These are phyloP conservation scores for Helarctos malayanus DNA, from an alignment of 2,797 vertebrate genomes.

Conservation along the genomic window DNA sequence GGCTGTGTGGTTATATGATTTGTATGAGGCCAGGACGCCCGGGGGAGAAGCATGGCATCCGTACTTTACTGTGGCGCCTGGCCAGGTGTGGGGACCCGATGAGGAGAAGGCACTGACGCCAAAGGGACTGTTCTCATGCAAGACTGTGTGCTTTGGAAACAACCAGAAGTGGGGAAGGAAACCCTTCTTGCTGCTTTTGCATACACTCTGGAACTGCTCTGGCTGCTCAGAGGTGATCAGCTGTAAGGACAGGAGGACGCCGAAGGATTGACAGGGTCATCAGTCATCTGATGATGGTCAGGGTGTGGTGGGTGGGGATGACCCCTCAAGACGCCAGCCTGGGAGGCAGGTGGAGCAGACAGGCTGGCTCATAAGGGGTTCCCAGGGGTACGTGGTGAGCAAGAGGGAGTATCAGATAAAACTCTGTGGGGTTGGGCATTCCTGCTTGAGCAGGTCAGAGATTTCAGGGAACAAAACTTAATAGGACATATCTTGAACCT, in stretches of 20 bases:
- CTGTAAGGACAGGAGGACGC: not conserved
- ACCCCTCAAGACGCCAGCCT: rapidly evolving
- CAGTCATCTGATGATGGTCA: not conserved
- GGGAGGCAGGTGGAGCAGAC: not conserved
- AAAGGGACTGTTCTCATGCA: not conserved
- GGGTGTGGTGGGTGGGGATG: too few relatives aligned
- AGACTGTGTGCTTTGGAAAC: not conserved
- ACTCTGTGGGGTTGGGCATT: not conserved
- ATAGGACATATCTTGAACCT: not conserved
- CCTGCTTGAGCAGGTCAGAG: not conserved
- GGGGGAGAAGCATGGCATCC: not conserved
- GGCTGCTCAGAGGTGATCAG: not conserved
- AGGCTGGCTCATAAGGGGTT: not conserved
- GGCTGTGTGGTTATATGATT: not conserved
- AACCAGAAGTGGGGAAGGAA: not conserved
- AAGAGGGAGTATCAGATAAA: not conserved
- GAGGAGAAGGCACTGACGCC: not conserved
- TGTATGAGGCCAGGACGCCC: not conserved
- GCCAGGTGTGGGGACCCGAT: not conserved
- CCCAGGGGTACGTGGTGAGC: not conserved
- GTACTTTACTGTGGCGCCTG: rapidly evolving
- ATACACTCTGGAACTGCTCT: not conserved
- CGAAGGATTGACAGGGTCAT: not conserved
- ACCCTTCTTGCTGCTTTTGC: not conserved
- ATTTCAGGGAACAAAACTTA: not conserved